Base-by-base conservation (phyloP, 2,888 invertebrate genomes). In the Hemithea aestivaria region DNA sequence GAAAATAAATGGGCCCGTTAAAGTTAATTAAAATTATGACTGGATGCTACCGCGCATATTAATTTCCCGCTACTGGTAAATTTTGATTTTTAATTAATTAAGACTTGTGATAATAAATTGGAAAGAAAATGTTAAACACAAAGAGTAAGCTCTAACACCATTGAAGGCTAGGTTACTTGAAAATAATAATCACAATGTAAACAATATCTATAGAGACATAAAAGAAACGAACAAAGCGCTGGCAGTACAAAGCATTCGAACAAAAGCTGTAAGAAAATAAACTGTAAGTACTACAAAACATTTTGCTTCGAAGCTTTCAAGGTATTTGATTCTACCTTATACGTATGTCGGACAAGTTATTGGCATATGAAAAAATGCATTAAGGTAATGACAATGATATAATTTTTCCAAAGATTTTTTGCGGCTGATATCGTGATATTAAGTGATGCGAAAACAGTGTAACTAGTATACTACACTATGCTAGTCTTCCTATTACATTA, bases 191-290 rank as follows among this genome's bases (percentile, higher is more conserved):
- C 56, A 51, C 48, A 53, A 57, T 46, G 44, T 44, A 47, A 57
- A 56, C 52, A 57, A 63, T 62, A 61, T 56, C 52, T 58, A 54
- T 52, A 56, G 49, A 49, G 54, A 59, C 58, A 59, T 58, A 52
- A 68, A 69, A 66, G 60, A 60, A 65, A 46, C 40, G 58, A 58
- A 71, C 69, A 74, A 73, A 63, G 62, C 57, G 28, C 46, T 35
- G 31, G 33, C 48, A 44, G 48, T 52, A 69, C 63, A 68, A 70
- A 66, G 58, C 56, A 51, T 55, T 53, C 51, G 57, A 69, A 70
- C 66, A 71, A 71, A 62, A 52, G 62, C 58, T 51, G 37, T 47
- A 58, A 64, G 60, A 66, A 66, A 62, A 53, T 58, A 60, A 46
- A 56, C 50, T 49, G 11, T 41, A 46, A 58, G 48, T 52, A 57